Percentiles rank a stretch among this genome's conserved stretches.
Evolutionary conservation across 2,888 invertebrate genomes (phyloP).

Genomic region (Oscheius sp.): DNA sequence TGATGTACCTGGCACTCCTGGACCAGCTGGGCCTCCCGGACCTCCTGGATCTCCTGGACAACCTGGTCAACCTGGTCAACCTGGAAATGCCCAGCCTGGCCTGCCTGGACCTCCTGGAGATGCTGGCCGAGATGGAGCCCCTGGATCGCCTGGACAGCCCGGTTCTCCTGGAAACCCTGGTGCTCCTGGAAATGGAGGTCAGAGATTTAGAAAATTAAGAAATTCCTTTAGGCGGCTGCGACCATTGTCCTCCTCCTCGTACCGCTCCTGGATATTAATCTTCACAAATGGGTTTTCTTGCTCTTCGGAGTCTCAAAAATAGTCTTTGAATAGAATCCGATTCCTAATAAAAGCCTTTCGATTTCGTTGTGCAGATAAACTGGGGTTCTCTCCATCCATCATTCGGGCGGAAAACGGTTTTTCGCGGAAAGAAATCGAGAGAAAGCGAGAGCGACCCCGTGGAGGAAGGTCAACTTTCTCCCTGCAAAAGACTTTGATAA

Average conservation of each 20-base stretch:
- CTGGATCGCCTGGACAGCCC: slow-evolving; percentile 39
- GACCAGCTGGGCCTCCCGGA: slow-evolving; percentile 31
- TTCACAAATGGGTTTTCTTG: not conserved
- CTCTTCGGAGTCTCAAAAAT: not conserved
- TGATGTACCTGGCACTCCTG: slow-evolving; percentile 25
- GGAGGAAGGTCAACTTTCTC: not conserved
- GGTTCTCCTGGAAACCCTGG: slow-evolving; percentile 39
- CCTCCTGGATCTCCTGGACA: slow-evolving; percentile 21
- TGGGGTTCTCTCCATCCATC: slow-evolving; percentile 10
- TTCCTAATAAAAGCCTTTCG: not conserved
- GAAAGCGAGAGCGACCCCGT: slow-evolving; percentile 19
- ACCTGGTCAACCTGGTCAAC: slow-evolving; percentile 42
- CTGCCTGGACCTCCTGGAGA: slow-evolving; percentile 34
- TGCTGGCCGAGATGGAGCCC: slow-evolving; percentile 36
- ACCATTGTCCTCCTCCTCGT: slow-evolving; percentile 21
- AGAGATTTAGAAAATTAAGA: slow-evolving; percentile 65
- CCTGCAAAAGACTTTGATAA: too few species aligned
- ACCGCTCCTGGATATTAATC: slow-evolving; percentile 25
- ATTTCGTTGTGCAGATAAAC: slow-evolving; percentile 9
- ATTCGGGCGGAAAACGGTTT: slow-evolving; percentile 14
- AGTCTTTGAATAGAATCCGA: not conserved
- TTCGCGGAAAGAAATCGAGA: slow-evolving; percentile 3
- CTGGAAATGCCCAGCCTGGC: slow-evolving; percentile 32
- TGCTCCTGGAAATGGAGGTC: slow-evolving; percentile 38
- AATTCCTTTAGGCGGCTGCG: slow-evolving; percentile 32